A percentile compares a stretch with the other conserved stretches of the same genome.
Evolutionary conservation across 2,888 invertebrate species (phyloP).

Genomic region (Drosophila atripex): DNA sequence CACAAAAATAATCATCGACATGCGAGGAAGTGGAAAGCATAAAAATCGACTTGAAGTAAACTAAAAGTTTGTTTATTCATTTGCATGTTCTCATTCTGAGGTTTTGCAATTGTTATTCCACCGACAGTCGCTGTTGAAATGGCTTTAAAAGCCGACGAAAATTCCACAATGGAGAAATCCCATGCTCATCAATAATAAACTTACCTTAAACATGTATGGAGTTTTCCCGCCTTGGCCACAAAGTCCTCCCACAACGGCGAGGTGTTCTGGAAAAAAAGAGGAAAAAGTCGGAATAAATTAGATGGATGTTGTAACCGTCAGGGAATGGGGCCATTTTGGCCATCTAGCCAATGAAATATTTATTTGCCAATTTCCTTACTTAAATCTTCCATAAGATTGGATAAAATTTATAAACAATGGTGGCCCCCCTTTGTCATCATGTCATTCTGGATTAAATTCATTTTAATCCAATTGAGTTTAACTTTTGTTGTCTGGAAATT

Average conservation of each 20-base stretch:
- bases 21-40: conserved; percentile 53
- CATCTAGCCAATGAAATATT: conserved; percentile 30
- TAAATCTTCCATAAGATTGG: neutral
- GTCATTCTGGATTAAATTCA: no score
- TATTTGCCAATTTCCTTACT: conserved; percentile 2
- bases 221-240: conserved; percentile 95
- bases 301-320: conserved; percentile 24
- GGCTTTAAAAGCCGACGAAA: neutral
- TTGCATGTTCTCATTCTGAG: conserved; percentile 33
- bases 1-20: conserved; percentile 30
- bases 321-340: conserved; percentile 6
- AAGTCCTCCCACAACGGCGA: conserved; percentile 98
- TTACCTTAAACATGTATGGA: conserved; percentile 97
- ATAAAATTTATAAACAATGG: conserved; percentile 15
- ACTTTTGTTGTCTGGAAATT: conserved; percentile 77
- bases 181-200: conserved; percentile 78
- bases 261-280: conserved; percentile 88
- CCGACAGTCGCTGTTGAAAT: neutral
- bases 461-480: conserved; percentile 54
- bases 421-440: neutral
- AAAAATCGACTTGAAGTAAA: conserved; percentile 41
- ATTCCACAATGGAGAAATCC: conserved; percentile 11
- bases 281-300: conserved; percentile 10
- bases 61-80: conserved; percentile 44
- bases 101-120: conserved; percentile 42